Base-by-base conservation (phyloP, 2,888 invertebrate species). In the Willowsia nigromaculata region DNA sequence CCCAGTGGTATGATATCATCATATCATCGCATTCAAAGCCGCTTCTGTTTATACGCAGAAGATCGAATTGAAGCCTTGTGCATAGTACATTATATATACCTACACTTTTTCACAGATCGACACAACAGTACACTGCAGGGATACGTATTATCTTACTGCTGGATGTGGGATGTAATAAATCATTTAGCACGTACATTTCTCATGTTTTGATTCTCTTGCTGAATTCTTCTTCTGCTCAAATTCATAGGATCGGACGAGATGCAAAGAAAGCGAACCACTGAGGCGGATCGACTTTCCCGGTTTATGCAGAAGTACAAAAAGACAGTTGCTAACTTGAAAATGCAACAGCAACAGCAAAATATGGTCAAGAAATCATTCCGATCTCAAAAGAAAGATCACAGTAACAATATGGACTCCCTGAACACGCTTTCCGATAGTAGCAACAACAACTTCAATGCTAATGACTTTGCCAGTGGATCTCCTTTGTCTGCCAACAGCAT, bases 221-320 rank as follows among this genome's bases (percentile, higher is more conserved):
- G 25, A n/a, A 85, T 85, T 83, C n/a, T 65, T 59, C 37, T 7
- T 30, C 30, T 15, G 33, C 7, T 85, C 25, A 7, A 9, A n/a
- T 50, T 59, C 47, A 5, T 25, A 83, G 84, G 78, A 43, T 15
- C 22, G 25, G 81, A 81, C 5, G 85, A 85, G 50, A 5, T 25
- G 40, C 78, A 76, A 83, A 89, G 65, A 80, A 88, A 90, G 76
- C 71, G 80, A 68, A 25, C 84, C 43, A 13, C 76, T 22, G 95
- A 95, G 92, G 94, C 95, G 15, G 96, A 96, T 93, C 94, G 95
- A 78, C 94, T 95, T 93, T 95, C 94, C 93, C 94, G 94, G 89
- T 95, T 95, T 93, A 95, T 95, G 94, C 95, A 94, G 93, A 96
- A 96, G 94, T 96, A 96, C 94, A 95, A 96, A 94, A 95, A 95